phyloP scores from a whole-genome alignment of 1,140 invertebrate species.

The Pseudomyrmex sp. region DNA sequence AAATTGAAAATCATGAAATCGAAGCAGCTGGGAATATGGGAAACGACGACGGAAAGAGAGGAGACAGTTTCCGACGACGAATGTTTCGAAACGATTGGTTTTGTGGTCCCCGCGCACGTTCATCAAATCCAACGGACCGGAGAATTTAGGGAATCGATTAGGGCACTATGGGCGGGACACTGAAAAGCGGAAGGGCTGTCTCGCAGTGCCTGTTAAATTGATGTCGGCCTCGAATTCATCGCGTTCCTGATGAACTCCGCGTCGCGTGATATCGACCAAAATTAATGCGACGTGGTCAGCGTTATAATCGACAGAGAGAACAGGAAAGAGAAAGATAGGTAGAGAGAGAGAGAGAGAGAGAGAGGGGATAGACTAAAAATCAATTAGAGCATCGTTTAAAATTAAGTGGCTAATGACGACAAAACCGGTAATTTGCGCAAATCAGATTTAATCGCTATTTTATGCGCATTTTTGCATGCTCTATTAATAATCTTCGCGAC shows the following conservation, averaged over 20 bases:
- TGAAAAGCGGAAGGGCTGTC: conserved; percentile 39
- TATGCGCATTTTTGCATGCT: conserved; percentile 12
- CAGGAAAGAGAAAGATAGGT: conserved; percentile 19
- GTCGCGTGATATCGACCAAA: conserved; percentile 34
- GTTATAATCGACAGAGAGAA: conserved; percentile 7
- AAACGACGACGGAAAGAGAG: background rate
- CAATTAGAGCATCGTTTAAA: conserved; percentile 1
- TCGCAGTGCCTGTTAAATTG: conserved; percentile 41
- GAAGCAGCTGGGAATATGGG: background rate
- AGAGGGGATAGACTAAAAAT: background rate
- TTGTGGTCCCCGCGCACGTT: conserved; percentile 38
- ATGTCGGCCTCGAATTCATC: conserved; percentile 44
- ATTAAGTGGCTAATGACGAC: conserved; percentile 14
- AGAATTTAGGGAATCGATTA: conserved; percentile 59
- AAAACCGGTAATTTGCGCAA: background rate
- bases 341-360: background rate
- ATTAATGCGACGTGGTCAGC: conserved; percentile 19
- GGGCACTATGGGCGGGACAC: background rate
- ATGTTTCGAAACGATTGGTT: conserved; percentile 18
- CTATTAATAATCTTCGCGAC: conserved; percentile 33
- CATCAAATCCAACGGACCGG: conserved; percentile 18
- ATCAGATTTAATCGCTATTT: conserved; percentile 31
- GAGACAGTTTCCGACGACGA: conserved; percentile 5
- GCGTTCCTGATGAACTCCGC: conserved; percentile 32
- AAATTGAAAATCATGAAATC: conserved; percentile 16